These are phyloP conservation scores for Pseudochromis fuscus DNA, from an alignment of 2,797 vertebrate genomes.

Conservation along the genomic window DNA sequence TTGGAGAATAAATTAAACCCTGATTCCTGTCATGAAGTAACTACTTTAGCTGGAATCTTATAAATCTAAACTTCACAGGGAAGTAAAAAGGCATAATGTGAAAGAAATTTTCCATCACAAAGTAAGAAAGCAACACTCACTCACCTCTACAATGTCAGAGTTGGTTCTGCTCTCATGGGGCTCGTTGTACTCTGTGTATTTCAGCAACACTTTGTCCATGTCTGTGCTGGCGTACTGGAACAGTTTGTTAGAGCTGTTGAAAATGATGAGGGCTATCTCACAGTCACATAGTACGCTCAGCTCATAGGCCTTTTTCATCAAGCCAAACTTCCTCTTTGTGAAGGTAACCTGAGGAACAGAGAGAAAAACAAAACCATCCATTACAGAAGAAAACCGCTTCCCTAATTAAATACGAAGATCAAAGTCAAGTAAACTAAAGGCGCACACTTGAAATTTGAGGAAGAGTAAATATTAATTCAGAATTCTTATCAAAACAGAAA, in stretches of 20 bases:
- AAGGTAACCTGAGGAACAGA: slow-evolving; percentile 92
- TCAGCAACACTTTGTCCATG: slow-evolving; percentile 99
- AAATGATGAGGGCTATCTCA: slow-evolving; percentile 99
- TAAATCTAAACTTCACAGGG: slow-evolving; percentile 12
- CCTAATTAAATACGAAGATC: not conserved
- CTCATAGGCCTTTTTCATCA: slow-evolving; percentile 99
- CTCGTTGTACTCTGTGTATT: slow-evolving; percentile 99
- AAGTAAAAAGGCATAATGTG: slow-evolving; percentile 11
- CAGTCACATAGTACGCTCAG: slow-evolving; percentile 99
- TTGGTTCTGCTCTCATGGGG: slow-evolving; percentile 99
- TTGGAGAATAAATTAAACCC: slow-evolving; percentile 12
- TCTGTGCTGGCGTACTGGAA: slow-evolving; percentile 99
- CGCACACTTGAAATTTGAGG: not conserved
- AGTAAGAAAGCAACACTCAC: slow-evolving; percentile 61
- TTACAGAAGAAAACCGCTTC: slow-evolving; percentile 27
- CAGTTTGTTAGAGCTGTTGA: slow-evolving; percentile 99
- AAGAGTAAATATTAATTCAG: slow-evolving; percentile 1
- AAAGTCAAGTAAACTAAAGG: slow-evolving; percentile 6
- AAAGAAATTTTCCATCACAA: slow-evolving; percentile 30
- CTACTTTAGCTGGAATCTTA: slow-evolving; percentile 12
- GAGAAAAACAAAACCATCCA: slow-evolving; percentile 26
- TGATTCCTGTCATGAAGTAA: slow-evolving; percentile 22
- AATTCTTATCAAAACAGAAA: not conserved
- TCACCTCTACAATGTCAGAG: slow-evolving; percentile 99
- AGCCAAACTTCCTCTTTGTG: slow-evolving; percentile 99